Evolutionary conservation across 2,797 vertebrate species (phyloP).

Genomic region (Graptemys geographica): DNA sequence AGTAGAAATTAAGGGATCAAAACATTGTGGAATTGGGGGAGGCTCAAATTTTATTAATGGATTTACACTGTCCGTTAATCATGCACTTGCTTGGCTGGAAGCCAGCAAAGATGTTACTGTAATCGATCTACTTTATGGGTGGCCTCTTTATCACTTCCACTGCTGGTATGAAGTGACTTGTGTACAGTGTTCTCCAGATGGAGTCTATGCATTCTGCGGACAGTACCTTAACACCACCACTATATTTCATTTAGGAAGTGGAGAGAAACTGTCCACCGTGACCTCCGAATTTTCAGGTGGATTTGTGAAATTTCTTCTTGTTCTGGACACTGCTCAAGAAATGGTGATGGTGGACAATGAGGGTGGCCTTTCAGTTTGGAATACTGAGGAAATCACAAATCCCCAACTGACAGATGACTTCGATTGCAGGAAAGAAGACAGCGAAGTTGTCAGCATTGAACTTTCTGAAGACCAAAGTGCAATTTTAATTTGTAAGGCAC

Average conservation of each 20-base stretch:
- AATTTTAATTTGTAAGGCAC: constrained; percentile 96
- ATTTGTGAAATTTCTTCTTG: constrained; percentile 96
- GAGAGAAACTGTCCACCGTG: constrained; percentile 95
- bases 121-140: constrained; percentile 96
- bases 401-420: constrained; percentile 97
- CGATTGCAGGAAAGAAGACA: constrained; percentile 95
- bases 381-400: constrained; percentile 93
- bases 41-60: constrained; percentile 94
- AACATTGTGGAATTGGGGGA: constrained; percentile 90
- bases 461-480: constrained; percentile 98
- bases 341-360: constrained; percentile 99
- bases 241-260: constrained; percentile 95
- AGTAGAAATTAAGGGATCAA: constrained; percentile 98
- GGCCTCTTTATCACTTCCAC: constrained; percentile 99
- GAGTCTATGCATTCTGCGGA: constrained; percentile 96
- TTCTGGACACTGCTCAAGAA: constrained; percentile 94
- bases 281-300: constrained; percentile 98
- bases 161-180: constrained; percentile 99
- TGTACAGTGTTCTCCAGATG: constrained; percentile 96
- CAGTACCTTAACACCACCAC: constrained; percentile 97
- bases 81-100: constrained; percentile 97
- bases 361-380: constrained; percentile 98
- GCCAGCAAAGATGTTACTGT: constrained; percentile 98
- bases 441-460: constrained; percentile 95
- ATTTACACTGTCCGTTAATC: constrained; percentile 94